Base-by-base conservation (phyloP, 2,797 vertebrate species). In the Cuculus canorus region DNA sequence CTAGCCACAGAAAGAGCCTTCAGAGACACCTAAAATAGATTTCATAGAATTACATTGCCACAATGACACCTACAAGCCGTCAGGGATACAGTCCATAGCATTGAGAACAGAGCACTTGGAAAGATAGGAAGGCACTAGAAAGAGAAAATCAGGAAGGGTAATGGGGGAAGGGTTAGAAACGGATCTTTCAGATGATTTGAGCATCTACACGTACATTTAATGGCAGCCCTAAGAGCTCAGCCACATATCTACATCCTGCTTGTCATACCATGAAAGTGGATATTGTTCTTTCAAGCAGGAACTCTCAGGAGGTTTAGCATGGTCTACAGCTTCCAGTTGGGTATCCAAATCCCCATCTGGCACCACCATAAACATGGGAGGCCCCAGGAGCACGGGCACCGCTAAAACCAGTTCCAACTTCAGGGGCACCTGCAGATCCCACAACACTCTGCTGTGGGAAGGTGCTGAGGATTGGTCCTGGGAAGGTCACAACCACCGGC, bases 391-490 rank as follows among this genome's bases (percentile, higher is more conserved):
- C 37, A 3, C 13, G 25, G 54, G 63, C 80, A 48, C 47, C 63
- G 2, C 65, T 35, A 0, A 88, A 59, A 17, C 4, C 90, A 0
- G 50, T 22, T 13, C 13, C 86, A 1, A 88, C 59, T 33, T 86
- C 90, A 3, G 96, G 95, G 13, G 32, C 39, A 48, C 96, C 96
- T 0, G 6, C 43, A 1, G 96, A 96, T 14, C 95, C 95, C 88
- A 95, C 92, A 3, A 22, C 1, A 15, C 94, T 96, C 72, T 96
- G 93, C 86, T 96, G 95, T 0, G 95, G 93, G 81, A 94, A 96
- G 56, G 95, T 95, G 94, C 54, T 95, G 70, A 96, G 94, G 82
- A 96, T 96, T 1, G 96, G 92, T n/a, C 96, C 96, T 0, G 96
- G 96, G 43, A 96, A 43, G 59, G 96, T 96, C 59, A 96, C 88